Evolutionary conservation across 2,888 invertebrate species (phyloP).

Genomic region (Caenorhabditis angaria): DNA sequence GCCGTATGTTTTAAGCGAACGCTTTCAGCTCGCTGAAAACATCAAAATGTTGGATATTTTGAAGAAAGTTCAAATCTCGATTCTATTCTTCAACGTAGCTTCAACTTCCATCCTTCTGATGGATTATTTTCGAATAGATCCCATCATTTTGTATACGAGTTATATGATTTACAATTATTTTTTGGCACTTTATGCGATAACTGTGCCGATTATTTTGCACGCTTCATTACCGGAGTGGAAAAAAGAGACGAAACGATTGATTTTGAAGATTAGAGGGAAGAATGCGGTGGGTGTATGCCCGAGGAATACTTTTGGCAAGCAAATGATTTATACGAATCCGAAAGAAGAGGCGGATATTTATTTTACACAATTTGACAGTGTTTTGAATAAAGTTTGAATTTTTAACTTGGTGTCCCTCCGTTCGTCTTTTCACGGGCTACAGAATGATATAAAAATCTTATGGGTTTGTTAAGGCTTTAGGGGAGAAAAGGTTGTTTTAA

Average conservation of each 20-base stretch:
- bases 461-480: too few relatives aligned
- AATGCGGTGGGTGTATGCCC: constrained; percentile 1
- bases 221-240: constrained; percentile 35
- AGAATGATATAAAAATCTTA: not conserved
- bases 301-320: constrained; percentile 28
- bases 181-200: constrained; percentile 22
- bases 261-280: constrained; percentile 7
- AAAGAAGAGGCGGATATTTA: constrained; percentile 32
- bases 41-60: constrained; percentile 41
- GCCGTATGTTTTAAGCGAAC: constrained; percentile 25
- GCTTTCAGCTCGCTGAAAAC: constrained; percentile 37
- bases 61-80: constrained; percentile 31
- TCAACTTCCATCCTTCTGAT: constrained; percentile 26
- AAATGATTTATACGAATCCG: constrained; percentile 34
- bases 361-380: constrained; percentile 24
- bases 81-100: constrained; percentile 33
- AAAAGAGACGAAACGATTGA: constrained; percentile 25
- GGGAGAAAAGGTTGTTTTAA: too few relatives aligned
- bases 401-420: not conserved
- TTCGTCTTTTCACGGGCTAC: not conserved
- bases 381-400: not conserved
- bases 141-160: constrained; percentile 22
- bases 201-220: constrained; percentile 28
- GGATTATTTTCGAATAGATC: constrained; percentile 24
- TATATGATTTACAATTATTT: constrained; percentile 32